These are phyloP conservation scores for Ophiothrix spiculata DNA, from an alignment of 35 echinoderm and acorn worm species.

Conservation along the genomic window DNA sequence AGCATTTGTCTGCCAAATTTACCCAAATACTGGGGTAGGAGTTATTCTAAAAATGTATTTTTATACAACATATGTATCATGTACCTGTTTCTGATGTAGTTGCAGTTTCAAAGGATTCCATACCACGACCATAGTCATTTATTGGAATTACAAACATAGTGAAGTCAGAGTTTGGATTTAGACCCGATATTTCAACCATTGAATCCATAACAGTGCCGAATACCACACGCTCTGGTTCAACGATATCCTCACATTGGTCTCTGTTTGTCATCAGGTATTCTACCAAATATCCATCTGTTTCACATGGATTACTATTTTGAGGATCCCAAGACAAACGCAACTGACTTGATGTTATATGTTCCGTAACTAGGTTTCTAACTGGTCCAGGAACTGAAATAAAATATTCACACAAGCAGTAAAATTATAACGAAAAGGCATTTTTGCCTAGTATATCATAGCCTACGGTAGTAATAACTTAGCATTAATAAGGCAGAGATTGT, in stretches of 20 bases:
- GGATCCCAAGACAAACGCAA: neutral
- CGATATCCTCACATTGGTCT: neutral
- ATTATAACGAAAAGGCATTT: too few species aligned
- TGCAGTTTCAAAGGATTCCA: neutral
- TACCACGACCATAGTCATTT: neutral
- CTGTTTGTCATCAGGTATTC: neutral
- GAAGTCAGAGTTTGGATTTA: neutral
- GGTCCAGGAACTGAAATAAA: too few species aligned
- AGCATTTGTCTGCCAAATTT: too few species aligned
- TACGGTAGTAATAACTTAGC: too few species aligned
- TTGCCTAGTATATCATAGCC: too few species aligned
- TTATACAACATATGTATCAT: too few species aligned
- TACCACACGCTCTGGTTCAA: neutral
- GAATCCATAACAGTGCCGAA: neutral
- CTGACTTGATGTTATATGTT: too few species aligned
- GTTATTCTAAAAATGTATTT: too few species aligned
- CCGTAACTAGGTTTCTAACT: too few species aligned
- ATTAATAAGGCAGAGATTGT: too few species aligned
- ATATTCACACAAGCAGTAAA: too few species aligned
- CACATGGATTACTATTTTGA: neutral
- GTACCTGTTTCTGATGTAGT: neutral
- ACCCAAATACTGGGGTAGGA: too few species aligned
- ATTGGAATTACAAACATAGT: neutral
- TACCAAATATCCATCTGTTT: neutral
- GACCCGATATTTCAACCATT: neutral